phyloP scores from a whole-genome alignment of 2,797 vertebrate species.

The Betta splendens region DNA sequence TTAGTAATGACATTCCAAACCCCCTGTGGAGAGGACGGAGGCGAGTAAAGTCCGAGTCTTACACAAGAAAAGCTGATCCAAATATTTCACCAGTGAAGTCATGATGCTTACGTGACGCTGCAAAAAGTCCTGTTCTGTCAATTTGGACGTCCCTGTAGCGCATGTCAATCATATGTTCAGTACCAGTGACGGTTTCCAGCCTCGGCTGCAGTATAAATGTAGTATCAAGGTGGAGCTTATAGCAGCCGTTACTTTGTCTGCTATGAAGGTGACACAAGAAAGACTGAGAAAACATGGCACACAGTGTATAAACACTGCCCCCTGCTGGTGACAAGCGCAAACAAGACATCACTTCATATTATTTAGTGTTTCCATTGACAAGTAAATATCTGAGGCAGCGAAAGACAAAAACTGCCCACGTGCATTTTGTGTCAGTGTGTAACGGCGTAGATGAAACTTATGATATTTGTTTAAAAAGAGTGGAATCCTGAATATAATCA shows the following conservation, averaged over 20 bases:
- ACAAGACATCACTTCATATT: too few relatives aligned
- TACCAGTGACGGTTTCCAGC: background rate
- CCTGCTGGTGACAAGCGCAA: slow-evolving; percentile 70
- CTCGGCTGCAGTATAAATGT: too few relatives aligned
- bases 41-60: slow-evolving; percentile 45
- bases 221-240: too few relatives aligned
- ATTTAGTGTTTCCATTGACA: background rate
- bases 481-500: too few relatives aligned
- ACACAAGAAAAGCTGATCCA: slow-evolving; percentile 34
- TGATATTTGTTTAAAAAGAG: too few relatives aligned
- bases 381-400: background rate
- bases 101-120: slow-evolving; percentile 28
- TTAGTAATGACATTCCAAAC: slow-evolving; percentile 66
- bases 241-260: background rate
- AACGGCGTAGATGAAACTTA: too few relatives aligned
- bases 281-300: slow-evolving; percentile 22
- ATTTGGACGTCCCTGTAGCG: background rate
- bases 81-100: slow-evolving; percentile 66
- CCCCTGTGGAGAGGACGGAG: slow-evolving; percentile 54
- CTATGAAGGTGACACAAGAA: slow-evolving; percentile 47
- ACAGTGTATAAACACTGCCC: slow-evolving; percentile 73
- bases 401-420: background rate
- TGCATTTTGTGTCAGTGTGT: background rate
- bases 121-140: slow-evolving; percentile 35
- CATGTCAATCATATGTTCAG: background rate